Conservation (phyloP, 2,888 invertebrate genomes). For the Latrodectus hesperus region DNA sequence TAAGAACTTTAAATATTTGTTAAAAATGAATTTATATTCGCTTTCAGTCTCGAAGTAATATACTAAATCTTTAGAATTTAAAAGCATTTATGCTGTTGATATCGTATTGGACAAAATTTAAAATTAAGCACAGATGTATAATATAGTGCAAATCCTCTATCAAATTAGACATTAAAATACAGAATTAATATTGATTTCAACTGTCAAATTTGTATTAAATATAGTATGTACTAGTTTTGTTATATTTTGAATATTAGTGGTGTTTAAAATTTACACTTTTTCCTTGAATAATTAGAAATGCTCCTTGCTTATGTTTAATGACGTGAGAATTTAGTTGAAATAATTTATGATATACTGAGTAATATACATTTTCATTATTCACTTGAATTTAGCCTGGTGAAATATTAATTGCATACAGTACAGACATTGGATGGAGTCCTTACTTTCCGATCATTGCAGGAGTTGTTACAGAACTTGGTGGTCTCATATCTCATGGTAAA, state of each 20-base stretch:
- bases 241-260: not conserved
- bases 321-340: not conserved
- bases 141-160: too few species aligned
- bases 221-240: not conserved
- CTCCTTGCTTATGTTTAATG: not conserved
- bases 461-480: slow-evolving; percentile 87
- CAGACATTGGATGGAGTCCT: slow-evolving; percentile 90
- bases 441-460: slow-evolving; percentile 87
- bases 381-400: slow-evolving; percentile 78
- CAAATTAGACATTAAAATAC: too few species aligned
- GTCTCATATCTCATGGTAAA: slow-evolving; percentile 86
- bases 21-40: too few species aligned
- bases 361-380: not conserved
- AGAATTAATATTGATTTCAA: not conserved
- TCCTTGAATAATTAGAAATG: not conserved
- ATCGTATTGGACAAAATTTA: too few species aligned
- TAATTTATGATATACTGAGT: not conserved
- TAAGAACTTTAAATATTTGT: too few species aligned
- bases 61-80: too few species aligned
- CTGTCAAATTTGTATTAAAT: not conserved
- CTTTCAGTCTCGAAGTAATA: too few species aligned
- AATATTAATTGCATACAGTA: slow-evolving; percentile 84
- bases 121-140: too few species aligned
- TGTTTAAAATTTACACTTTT: not conserved
- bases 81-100: too few species aligned